Evolutionary conservation across 2,888 invertebrate genomes (phyloP).

Genomic region (Patella caerulea): DNA sequence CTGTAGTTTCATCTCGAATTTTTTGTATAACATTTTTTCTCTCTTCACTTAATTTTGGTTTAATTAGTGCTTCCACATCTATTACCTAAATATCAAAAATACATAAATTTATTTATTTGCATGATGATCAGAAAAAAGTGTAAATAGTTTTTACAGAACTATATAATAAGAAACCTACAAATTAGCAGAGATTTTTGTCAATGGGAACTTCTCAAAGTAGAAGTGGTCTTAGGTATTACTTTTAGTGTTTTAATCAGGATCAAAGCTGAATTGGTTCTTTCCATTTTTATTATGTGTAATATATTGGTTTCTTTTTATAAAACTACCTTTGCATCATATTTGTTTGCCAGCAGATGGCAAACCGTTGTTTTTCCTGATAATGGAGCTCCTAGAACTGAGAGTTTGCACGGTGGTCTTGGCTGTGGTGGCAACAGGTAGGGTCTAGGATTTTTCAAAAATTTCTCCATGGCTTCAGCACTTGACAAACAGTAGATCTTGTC

Average conservation of each 20-base stretch:
- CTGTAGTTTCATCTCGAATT: constrained; percentile 56
- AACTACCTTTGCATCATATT: constrained; percentile 67
- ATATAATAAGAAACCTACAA: no score
- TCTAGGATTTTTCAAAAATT: constrained; percentile 71
- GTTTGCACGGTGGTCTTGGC: constrained; percentile 69
- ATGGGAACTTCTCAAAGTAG: no score
- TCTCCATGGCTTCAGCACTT: constrained; percentile 66
- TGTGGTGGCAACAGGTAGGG: constrained; percentile 69
- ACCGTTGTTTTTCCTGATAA: constrained; percentile 69
- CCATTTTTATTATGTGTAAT: no score
- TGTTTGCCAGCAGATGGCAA: constrained; percentile 63
- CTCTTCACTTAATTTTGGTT: constrained; percentile 60
- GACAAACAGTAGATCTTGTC: constrained; percentile 71
- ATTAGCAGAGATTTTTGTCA: no score
- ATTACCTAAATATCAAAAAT: constrained; percentile 47
- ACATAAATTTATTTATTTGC: not conserved
- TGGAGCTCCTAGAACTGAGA: constrained; percentile 67
- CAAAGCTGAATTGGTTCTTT: no score
- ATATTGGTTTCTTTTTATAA: no score
- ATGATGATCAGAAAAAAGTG: no score
- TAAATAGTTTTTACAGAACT: no score
- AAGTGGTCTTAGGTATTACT: no score
- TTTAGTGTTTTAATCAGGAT: no score
- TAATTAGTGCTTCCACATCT: constrained; percentile 65
- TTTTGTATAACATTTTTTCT: constrained; percentile 55